Conservation (phyloP, 1,140 invertebrate genomes). For the Diorhabda sublineata region DNA sequence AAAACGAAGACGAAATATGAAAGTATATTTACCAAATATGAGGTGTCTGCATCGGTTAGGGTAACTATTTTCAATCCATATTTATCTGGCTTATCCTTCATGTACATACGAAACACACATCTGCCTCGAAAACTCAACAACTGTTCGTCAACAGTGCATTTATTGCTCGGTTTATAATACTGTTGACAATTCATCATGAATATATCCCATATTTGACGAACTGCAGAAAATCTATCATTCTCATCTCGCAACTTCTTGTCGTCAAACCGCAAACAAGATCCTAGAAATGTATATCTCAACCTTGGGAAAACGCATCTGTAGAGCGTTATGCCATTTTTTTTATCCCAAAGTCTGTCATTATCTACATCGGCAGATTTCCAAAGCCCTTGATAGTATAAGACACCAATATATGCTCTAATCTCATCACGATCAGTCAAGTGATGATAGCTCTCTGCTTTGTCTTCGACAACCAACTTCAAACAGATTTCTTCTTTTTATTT, state of each 20-base stretch:
- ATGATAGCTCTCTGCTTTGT: no score
- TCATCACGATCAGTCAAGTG: no score
- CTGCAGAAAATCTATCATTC: slow-evolving; percentile 5
- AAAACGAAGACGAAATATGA: slow-evolving; percentile 5
- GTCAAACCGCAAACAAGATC: slow-evolving; percentile 3
- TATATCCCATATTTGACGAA: neutral
- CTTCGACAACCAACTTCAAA: neutral
- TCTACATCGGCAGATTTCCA: no score
- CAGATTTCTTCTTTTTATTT: slow-evolving; percentile 3
- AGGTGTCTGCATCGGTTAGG: no score
- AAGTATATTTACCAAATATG: neutral
- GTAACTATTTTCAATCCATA: no score
- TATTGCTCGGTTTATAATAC: slow-evolving; percentile 4
- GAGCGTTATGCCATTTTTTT: slow-evolving; percentile 2
- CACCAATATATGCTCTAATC: no score
- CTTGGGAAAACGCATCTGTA: slow-evolving; percentile 7
- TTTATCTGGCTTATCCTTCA: no score
- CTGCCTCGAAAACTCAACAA: no score
- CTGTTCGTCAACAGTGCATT: neutral
- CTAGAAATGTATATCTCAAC: slow-evolving; percentile 4
- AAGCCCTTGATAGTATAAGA: no score
- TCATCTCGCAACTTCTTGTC: slow-evolving; percentile 4
- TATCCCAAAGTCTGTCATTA: no score
- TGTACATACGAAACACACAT: no score
- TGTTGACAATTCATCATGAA: slow-evolving; percentile 7